A percentile compares a stretch with the other conserved stretches of the same genome.
These are phyloP conservation scores for Pipra filicauda DNA, from an alignment of 2,113 vertebrate genomes.

Conservation along the genomic window DNA sequence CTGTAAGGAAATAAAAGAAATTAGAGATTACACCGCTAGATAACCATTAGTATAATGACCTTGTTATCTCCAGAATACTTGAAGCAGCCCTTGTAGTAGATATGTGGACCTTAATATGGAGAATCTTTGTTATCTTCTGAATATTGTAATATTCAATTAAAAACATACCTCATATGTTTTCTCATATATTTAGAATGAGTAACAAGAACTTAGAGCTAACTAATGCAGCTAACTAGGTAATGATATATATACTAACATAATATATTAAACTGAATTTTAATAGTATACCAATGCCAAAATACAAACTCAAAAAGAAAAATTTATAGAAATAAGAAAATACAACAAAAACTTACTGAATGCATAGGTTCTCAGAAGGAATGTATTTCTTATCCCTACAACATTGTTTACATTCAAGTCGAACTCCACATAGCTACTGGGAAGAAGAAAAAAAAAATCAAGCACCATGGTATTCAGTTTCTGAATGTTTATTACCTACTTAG, in stretches of 20 bases:
- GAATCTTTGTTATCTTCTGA: not conserved
- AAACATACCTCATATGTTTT: not conserved
- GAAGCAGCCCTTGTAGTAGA: not conserved
- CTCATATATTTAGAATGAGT: not conserved
- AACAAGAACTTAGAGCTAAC: not conserved
- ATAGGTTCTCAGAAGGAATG: slow-evolving; percentile 94
- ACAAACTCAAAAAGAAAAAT: not conserved
- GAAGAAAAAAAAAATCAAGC: not conserved
- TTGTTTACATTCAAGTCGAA: slow-evolving; percentile 99
- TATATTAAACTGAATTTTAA: not conserved
- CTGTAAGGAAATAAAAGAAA: not conserved
- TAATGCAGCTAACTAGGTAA: not conserved
- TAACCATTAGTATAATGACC: not conserved
- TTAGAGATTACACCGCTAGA: not conserved
- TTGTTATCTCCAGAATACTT: not conserved
- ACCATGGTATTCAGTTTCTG: not conserved
- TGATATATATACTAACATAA: not conserved
- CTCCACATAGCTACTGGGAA: slow-evolving; percentile 83
- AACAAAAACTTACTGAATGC: slow-evolving; percentile 84
- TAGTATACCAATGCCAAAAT: not conserved
- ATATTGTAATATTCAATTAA: not conserved
- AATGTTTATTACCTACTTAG: not conserved
- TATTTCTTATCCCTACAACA: slow-evolving; percentile 96
- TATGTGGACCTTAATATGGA: not conserved
- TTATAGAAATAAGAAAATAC: slow-evolving; percentile 1